Evolutionary conservation across 37 sponge, comb jelly and placozoan species (phyloP).

Genomic region (Oscarella lobularis): DNA sequence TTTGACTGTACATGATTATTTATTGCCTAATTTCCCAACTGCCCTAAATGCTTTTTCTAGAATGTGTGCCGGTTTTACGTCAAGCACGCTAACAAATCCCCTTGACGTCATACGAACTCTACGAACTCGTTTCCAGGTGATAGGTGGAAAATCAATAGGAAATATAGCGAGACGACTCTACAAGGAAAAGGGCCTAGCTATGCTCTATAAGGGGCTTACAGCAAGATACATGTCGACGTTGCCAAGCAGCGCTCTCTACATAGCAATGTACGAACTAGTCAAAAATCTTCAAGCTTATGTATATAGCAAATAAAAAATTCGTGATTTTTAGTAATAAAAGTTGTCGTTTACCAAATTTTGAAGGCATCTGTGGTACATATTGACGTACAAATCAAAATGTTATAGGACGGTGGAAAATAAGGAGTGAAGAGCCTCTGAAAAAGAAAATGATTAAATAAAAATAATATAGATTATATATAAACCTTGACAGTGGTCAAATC

Average conservation of each 20-base stretch:
- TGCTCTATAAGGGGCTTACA: conserved; percentile 66
- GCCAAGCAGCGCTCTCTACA: conserved; percentile 57
- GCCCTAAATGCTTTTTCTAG: conserved; percentile 53
- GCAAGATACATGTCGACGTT: conserved; percentile 56
- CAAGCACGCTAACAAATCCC: conserved; percentile 68
- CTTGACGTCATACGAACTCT: conserved; percentile 90
- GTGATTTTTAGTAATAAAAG: too few species aligned
- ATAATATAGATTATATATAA: too few species aligned
- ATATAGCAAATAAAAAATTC: too few species aligned
- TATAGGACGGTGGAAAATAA: too few species aligned
- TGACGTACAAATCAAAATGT: too few species aligned
- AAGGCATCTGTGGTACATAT: too few species aligned
- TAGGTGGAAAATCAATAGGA: conserved; percentile 24
- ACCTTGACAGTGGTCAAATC: too few species aligned
- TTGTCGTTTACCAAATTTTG: too few species aligned
- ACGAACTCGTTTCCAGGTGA: conserved; percentile 93
- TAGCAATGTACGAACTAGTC: conserved; percentile 77
- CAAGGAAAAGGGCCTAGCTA: conserved; percentile 54
- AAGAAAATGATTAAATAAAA: too few species aligned
- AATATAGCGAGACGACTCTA: conserved; percentile 34
- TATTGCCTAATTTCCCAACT: neutral
- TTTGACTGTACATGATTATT: conserved; percentile 1
- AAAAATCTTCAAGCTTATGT: too few species aligned
- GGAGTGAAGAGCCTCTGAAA: too few species aligned
- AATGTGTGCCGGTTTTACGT: conserved; percentile 30